Evolutionary conservation across 2,888 invertebrate genomes (phyloP).

Genomic region (Opisthograptis luteolata): DNA sequence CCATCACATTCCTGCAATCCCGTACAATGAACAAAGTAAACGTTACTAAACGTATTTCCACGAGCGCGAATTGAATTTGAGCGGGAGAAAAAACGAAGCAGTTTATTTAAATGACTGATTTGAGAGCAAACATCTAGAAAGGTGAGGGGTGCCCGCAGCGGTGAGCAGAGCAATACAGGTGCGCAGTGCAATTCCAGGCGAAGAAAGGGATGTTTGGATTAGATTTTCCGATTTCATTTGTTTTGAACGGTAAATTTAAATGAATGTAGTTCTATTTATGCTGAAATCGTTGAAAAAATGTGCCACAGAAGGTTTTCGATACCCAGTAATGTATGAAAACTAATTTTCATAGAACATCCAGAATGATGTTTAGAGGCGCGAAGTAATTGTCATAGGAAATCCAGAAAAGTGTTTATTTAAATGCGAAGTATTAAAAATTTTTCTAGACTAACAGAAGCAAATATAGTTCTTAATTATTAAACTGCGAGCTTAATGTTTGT

Average conservation of each 20-base stretch:
- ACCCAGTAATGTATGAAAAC: no score
- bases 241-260: slow-evolving; percentile 10
- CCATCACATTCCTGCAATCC: slow-evolving; percentile 39
- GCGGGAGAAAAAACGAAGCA: slow-evolving; percentile 68
- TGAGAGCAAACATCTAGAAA: slow-evolving; percentile 72
- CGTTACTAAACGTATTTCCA: slow-evolving; percentile 63
- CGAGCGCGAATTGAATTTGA: slow-evolving; percentile 69
- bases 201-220: slow-evolving; percentile 18
- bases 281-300: no score
- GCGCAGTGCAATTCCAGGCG: slow-evolving; percentile 15
- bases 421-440: no score
- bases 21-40: slow-evolving; percentile 58
- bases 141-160: slow-evolving; percentile 62
- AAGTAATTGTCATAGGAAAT: no score
- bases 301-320: no score
- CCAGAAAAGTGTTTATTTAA: no score
- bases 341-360: no score
- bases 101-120: slow-evolving; percentile 79
- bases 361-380: no score
- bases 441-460: not conserved
- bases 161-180: slow-evolving; percentile 64
- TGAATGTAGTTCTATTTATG: not conserved
- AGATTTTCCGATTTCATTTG: slow-evolving; percentile 22
- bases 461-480: no score
- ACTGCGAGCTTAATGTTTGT: not conserved